These are phyloP conservation scores for Etia nguti DNA, from an alignment of 2,113 vertebrate species.

Conservation along the genomic window DNA sequence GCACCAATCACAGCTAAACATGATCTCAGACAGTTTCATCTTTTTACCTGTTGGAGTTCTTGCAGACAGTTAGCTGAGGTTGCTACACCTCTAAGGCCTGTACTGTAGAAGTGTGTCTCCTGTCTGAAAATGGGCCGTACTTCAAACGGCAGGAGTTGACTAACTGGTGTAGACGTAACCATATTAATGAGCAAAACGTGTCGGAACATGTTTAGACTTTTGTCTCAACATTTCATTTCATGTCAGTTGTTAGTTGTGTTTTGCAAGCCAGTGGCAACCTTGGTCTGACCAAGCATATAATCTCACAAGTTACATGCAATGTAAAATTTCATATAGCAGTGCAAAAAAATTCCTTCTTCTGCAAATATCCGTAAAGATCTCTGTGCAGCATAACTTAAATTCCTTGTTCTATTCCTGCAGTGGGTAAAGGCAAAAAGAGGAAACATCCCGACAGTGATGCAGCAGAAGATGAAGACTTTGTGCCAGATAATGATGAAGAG, in stretches of 20 bases:
- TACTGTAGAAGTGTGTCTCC: neutral
- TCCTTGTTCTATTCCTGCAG: neutral
- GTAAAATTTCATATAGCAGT: neutral
- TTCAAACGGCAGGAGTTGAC: neutral
- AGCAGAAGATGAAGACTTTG: conserved; percentile 78
- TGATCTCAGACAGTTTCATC: neutral
- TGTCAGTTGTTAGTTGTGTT: neutral
- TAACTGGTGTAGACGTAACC: neutral
- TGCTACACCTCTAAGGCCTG: neutral
- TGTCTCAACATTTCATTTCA: neutral
- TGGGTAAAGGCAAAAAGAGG: conserved; percentile 46
- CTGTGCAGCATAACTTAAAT: neutral
- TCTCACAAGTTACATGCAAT: neutral
- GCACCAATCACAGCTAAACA: neutral
- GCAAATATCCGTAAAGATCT: neutral
- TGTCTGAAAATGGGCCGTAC: neutral
- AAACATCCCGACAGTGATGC: conserved; percentile 38
- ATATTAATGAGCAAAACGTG: neutral
- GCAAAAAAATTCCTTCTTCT: neutral
- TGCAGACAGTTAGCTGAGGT: neutral
- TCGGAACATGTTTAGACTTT: neutral
- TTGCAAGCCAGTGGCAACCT: neutral
- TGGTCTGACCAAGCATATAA: neutral
- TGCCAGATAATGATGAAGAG: conserved; percentile 61
- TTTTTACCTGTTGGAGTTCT: neutral